A percentile compares a stretch with the other conserved stretches of the same genome.
These are phyloP conservation scores for Harpagifer antarcticus DNA, from an alignment of 2,797 vertebrate species.

Conservation along the genomic window DNA sequence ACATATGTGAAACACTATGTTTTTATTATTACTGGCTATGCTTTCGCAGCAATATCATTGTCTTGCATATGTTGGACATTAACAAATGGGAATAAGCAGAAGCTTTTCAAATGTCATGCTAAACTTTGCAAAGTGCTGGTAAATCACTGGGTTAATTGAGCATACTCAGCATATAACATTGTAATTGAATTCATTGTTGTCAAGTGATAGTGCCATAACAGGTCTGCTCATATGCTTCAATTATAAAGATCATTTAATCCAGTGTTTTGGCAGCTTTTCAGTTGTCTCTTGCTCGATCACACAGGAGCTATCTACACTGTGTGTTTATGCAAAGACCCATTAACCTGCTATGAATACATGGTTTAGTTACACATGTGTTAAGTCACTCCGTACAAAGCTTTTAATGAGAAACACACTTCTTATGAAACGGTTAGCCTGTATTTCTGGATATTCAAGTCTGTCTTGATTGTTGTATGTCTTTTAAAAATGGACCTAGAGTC, in stretches of 20 bases:
- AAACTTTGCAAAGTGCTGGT: background rate
- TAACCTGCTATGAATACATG: constrained; percentile 12
- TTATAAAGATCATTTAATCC: constrained; percentile 40
- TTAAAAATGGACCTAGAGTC: no score
- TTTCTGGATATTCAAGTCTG: background rate
- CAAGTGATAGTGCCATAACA: constrained; percentile 20
- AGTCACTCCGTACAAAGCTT: background rate
- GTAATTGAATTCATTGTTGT: constrained; percentile 37
- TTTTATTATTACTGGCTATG: background rate
- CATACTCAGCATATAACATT: constrained; percentile 16
- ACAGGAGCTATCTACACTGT: constrained; percentile 16
- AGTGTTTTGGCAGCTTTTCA: constrained; percentile 28
- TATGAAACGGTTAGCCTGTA: background rate
- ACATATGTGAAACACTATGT: background rate
- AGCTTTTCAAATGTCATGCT: background rate
- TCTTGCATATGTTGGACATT: no score
- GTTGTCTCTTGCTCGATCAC: constrained; percentile 35
- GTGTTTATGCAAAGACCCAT: constrained; percentile 34
- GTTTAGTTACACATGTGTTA: constrained; percentile 4
- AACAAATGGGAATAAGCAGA: background rate
- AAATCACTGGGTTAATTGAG: constrained; percentile 26
- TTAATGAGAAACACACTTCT: background rate
- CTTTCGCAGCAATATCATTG: background rate
- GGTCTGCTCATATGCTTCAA: constrained; percentile 23
- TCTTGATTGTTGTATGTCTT: no score